Conservation (phyloP, 1,140 invertebrate species). For the Ips typographus region DNA sequence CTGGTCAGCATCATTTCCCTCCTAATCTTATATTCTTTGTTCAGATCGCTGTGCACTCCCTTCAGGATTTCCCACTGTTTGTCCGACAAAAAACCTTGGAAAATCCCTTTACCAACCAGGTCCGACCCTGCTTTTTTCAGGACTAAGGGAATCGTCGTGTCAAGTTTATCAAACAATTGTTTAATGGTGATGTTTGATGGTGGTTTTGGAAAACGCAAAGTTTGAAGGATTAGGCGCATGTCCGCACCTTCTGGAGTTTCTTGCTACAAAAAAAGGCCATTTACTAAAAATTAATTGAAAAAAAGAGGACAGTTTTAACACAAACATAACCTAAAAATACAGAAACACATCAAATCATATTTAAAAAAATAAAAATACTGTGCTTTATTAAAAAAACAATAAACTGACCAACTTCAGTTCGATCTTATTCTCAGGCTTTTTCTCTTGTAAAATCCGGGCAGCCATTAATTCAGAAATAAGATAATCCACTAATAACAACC, state of each 20-base stretch:
- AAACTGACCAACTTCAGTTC: conserved; percentile 54
- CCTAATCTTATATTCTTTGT: conserved; percentile 79
- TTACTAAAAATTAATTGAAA: neutral
- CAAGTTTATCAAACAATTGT: conserved; percentile 77
- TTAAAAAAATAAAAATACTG: conserved; percentile 4
- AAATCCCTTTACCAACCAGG: conserved; percentile 72
- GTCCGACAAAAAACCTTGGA: conserved; percentile 70
- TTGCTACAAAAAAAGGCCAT: conserved; percentile 55
- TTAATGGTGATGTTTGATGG: conserved; percentile 76
- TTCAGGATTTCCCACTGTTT: conserved; percentile 81
- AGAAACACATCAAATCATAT: neutral
- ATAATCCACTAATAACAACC: conserved; percentile 75
- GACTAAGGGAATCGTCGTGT: conserved; percentile 70
- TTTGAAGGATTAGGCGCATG: conserved; percentile 74
- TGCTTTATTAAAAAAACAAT: conserved; percentile 3
- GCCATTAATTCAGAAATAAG: conserved; percentile 80
- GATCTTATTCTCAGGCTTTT: conserved; percentile 62
- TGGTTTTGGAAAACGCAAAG: conserved; percentile 81
- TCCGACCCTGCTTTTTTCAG: conserved; percentile 61
- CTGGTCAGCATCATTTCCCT: conserved; percentile 87
- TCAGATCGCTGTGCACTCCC: conserved; percentile 69
- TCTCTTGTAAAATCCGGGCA: conserved; percentile 70
- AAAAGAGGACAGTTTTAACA: too few relatives aligned
- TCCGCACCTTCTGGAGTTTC: conserved; percentile 78
- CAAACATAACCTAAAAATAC: too few relatives aligned